These are phyloP conservation scores for Colius striatus DNA, from an alignment of 2,113 vertebrate species.

Conservation along the genomic window DNA sequence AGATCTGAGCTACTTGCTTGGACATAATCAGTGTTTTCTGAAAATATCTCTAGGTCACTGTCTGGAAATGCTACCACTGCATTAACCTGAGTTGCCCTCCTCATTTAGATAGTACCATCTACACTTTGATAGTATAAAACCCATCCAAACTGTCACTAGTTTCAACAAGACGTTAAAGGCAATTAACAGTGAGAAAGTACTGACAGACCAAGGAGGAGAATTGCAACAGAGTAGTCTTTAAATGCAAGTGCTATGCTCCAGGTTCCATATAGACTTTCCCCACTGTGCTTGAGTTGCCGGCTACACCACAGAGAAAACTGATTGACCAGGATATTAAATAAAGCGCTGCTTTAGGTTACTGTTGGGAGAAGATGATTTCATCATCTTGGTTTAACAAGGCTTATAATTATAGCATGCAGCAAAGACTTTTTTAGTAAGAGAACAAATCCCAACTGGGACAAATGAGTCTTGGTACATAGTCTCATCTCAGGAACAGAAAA, in stretches of 20 bases:
- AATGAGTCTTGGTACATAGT: background rate
- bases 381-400: constrained; percentile 3
- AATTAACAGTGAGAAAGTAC: background rate
- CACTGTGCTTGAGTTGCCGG: background rate
- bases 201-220: background rate
- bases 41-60: background rate
- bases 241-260: background rate
- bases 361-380: background rate
- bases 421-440: background rate
- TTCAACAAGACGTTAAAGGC: background rate
- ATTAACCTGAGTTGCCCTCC: background rate
- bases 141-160: background rate
- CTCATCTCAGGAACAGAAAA: background rate
- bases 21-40: background rate
- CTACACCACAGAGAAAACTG: background rate
- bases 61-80: background rate
- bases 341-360: background rate
- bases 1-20: background rate
- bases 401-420: background rate
- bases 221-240: background rate
- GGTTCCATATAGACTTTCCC: background rate
- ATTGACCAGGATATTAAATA: background rate
- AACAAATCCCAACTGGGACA: background rate
- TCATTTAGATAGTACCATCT: background rate
- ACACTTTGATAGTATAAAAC: background rate